Percentiles rank a stretch among this genome's conserved stretches.
Conservation (phyloP, 2,113 vertebrate genomes). For the Forbesichthys agassizii region DNA sequence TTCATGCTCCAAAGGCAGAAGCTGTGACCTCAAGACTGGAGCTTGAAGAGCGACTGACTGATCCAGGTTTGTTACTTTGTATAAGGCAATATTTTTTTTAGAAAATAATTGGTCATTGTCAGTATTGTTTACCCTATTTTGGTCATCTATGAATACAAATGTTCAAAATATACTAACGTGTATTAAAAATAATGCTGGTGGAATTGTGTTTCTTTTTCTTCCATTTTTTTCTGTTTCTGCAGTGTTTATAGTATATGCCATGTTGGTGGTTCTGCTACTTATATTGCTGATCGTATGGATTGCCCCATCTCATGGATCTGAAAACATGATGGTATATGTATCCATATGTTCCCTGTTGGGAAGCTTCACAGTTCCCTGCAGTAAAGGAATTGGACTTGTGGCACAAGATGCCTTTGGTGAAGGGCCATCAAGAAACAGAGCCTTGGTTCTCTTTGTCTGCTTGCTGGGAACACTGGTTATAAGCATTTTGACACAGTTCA, state of each 20-base stretch:
- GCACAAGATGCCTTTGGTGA: constrained; percentile 84
- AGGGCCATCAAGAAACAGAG: constrained; percentile 76
- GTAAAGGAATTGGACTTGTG: constrained; percentile 93
- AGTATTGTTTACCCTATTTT: background rate
- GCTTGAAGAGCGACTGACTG: constrained; percentile 87
- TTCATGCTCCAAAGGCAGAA: constrained; percentile 89
- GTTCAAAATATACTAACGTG: background rate
- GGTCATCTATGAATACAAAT: background rate
- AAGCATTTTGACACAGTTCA: constrained; percentile 93
- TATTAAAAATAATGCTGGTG: background rate
- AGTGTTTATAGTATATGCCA: constrained; percentile 88
- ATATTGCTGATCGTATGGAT: constrained; percentile 88
- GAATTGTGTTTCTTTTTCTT: constrained; percentile 13
- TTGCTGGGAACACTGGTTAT: constrained; percentile 84
- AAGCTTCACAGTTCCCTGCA: constrained; percentile 94
- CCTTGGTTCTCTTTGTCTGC: constrained; percentile 82
- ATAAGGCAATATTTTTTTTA: background rate
- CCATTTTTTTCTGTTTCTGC: constrained; percentile 54
- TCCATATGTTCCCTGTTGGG: constrained; percentile 94
- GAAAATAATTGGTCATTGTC: background rate
- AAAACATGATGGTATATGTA: constrained; percentile 95
- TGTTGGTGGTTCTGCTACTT: constrained; percentile 85
- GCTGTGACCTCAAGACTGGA: constrained; percentile 84
- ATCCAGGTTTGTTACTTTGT: constrained; percentile 82
- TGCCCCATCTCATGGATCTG: constrained; percentile 85